phyloP scores from a whole-genome alignment of 2,797 vertebrate genomes.

The Silurus aristotelis region DNA sequence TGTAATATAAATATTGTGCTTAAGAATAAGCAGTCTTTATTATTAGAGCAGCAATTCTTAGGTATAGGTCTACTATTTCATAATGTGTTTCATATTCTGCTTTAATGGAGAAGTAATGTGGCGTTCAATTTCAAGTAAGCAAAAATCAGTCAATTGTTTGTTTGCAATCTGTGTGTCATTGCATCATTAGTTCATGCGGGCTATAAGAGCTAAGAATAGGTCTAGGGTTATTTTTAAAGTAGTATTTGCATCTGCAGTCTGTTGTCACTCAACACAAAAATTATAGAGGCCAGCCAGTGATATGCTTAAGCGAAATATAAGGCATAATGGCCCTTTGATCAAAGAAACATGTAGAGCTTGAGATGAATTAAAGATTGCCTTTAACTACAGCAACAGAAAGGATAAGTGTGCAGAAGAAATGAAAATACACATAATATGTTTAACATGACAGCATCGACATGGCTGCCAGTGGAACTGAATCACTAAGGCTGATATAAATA shows the following conservation, averaged over 20 bases:
- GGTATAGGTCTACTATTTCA: background rate
- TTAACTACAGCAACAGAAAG: background rate
- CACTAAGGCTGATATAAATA: background rate
- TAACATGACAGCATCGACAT: background rate
- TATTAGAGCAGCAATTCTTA: background rate
- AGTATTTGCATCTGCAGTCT: background rate
- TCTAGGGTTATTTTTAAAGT: slow-evolving; percentile 2
- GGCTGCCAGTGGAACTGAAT: background rate
- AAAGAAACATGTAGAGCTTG: background rate
- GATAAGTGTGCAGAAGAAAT: background rate
- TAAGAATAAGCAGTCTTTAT: background rate
- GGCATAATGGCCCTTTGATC: background rate
- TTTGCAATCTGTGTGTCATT: background rate
- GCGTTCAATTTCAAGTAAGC: background rate
- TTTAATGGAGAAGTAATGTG: background rate
- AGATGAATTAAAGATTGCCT: background rate
- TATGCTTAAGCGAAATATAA: background rate
- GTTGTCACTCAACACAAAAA: background rate
- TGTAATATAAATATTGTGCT: slow-evolving; percentile 16
- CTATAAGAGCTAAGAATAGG: background rate
- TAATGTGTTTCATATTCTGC: background rate
- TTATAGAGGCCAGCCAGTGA: background rate
- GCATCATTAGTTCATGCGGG: background rate
- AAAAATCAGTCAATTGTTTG: background rate
- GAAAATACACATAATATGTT: background rate